Evolutionary conservation across 2,888 invertebrate genomes (phyloP), one percentile per base, ranked within the genome.

Genomic region (Diaphora mendica): DNA sequence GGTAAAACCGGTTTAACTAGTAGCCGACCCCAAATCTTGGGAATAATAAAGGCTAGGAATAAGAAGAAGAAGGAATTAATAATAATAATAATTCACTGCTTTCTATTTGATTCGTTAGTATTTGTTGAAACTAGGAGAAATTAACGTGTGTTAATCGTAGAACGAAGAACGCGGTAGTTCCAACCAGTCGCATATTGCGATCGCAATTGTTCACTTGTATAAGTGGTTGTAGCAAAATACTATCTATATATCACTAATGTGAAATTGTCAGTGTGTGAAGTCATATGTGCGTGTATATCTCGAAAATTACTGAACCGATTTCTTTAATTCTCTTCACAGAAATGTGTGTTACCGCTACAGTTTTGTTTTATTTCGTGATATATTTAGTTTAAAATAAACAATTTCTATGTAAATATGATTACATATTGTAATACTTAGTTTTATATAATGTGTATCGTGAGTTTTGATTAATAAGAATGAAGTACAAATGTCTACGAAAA

Each of bases 181-280:
- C 7, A 48, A 3, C 9, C 73, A 74, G 73, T 74, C 70, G 73
- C 39, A 48, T 59, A 35, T 67, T 67, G 42, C 70, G 48, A 66
- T 26, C 13, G 66, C 20, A 1, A 35, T 44, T 62, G 70, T 59
- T 17, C 26, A 67, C 70, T 74, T 62, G 73, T 42, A 23, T 35
- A 9, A 44, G 23, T 20, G 48, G 67, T 33, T 67, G 15, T 17
- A 62, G 17, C 33, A 33, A 48, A 67, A 3, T 23, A 67, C 9
- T 55, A 11, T 23, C 51, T 44, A 0, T 42, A 13, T 42, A 15
- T 44, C 26, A 26, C 30, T 62, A 17, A 1, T 30, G 62, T 62
- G 62, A 62, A 66, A 67, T 30, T 48, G 44, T 26, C 20, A 30
- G 3, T 48, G 30, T 67, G 13, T 62, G 55, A n/a, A 9, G 55